Evolutionary conservation across 1,140 invertebrate species (phyloP).

Genomic region (Atta texana): DNA sequence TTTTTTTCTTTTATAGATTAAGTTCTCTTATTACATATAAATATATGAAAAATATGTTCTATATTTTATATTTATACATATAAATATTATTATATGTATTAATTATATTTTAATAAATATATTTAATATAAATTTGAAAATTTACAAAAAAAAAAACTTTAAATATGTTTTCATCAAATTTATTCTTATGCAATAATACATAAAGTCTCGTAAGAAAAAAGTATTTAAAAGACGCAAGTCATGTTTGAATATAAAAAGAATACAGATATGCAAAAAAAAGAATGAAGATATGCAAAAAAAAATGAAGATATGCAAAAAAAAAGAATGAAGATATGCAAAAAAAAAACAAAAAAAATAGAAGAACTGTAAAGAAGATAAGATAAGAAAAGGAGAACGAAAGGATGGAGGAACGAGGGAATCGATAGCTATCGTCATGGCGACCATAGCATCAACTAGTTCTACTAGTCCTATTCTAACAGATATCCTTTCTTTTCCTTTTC

Average conservation of each 20-base stretch:
- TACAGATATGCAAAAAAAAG: neutral
- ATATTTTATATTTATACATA: neutral
- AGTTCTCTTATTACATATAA: neutral
- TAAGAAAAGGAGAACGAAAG: constrained; percentile 29
- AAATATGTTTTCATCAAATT: neutral
- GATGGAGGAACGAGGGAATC: constrained; percentile 68
- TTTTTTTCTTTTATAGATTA: neutral
- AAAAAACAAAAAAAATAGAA: neutral
- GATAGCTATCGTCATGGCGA: constrained; percentile 81
- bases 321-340: neutral
- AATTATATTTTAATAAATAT: neutral
- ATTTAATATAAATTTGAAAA: neutral
- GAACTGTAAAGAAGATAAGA: neutral
- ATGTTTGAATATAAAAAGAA: neutral
- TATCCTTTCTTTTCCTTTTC: constrained; percentile 9
- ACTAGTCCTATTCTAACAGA: constrained; percentile 37
- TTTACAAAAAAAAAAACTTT: neutral
- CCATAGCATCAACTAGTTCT: constrained; percentile 77
- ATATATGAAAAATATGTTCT: neutral
- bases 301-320: neutral
- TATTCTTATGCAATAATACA: neutral
- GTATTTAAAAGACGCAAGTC: neutral
- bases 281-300: neutral
- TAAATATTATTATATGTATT: neutral
- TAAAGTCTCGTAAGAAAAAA: neutral